phyloP scores from a whole-genome alignment of 2,888 invertebrate genomes.

The Apamea monoglypha region DNA sequence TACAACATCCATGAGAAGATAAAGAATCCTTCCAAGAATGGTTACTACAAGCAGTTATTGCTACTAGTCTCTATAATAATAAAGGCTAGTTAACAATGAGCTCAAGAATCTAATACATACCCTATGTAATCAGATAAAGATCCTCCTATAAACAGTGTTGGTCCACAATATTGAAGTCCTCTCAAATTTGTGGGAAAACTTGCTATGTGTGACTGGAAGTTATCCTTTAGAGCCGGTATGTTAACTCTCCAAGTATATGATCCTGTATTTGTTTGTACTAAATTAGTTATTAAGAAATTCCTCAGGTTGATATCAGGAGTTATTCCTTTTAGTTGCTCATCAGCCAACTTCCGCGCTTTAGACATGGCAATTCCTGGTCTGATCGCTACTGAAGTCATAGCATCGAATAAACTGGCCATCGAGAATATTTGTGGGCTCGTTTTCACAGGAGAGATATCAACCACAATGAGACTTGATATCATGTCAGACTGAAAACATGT shows the following conservation, averaged over 20 bases:
- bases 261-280: conserved; percentile 92
- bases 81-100: conserved; percentile 3
- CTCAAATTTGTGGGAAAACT: conserved; percentile 91
- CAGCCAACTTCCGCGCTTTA: conserved; percentile 92
- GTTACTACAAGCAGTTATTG: background rate
- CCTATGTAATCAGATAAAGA: conserved; percentile 95
- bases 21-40: background rate
- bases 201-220: conserved; percentile 92
- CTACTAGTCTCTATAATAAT: background rate
- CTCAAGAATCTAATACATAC: conserved; percentile 79
- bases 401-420: conserved; percentile 92
- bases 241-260: conserved; percentile 95
- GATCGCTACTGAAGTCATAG: conserved; percentile 91
- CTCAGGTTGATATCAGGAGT: conserved; percentile 91
- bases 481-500: conserved; percentile 88
- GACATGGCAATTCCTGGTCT: conserved; percentile 92
- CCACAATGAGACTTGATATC: conserved; percentile 92
- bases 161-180: conserved; percentile 91
- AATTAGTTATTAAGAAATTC: conserved; percentile 96
- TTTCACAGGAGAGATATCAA: conserved; percentile 93
- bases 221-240: conserved; percentile 92
- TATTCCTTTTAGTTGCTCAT: conserved; percentile 91
- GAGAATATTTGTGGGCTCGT: conserved; percentile 91
- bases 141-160: conserved; percentile 96
- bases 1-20: background rate